A percentile compares a stretch with the other conserved stretches of the same genome.
These are phyloP conservation scores for Thaumetopoea pityocampa DNA, from an alignment of 1,140 invertebrate genomes.

Conservation along the genomic window DNA sequence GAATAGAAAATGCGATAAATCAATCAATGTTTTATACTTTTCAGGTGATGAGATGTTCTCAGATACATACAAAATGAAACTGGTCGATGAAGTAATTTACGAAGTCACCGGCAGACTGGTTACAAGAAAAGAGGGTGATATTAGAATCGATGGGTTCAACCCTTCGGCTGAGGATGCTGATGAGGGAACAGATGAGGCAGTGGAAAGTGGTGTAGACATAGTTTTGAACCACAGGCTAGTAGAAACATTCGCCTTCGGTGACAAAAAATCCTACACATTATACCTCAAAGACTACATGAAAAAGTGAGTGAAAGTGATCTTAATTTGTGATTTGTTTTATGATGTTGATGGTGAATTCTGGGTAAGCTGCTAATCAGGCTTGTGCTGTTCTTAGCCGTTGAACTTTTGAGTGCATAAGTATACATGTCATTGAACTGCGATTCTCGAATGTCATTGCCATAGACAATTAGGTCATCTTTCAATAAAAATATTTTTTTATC, in stretches of 20 bases:
- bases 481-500: too few relatives aligned
- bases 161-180: slow-evolving; percentile 94
- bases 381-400: too few relatives aligned
- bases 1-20: slow-evolving; percentile 6
- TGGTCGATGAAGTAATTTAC: slow-evolving; percentile 95
- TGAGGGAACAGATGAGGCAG: slow-evolving; percentile 86
- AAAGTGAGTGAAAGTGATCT: slow-evolving; percentile 80
- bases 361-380: background rate
- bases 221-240: slow-evolving; percentile 93
- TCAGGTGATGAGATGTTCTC: slow-evolving; percentile 98
- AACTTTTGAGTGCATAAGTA: too few relatives aligned
- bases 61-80: slow-evolving; percentile 96
- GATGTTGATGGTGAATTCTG: background rate
- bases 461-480: too few relatives aligned
- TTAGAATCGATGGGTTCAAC: slow-evolving; percentile 90
- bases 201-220: slow-evolving; percentile 92
- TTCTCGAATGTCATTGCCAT: too few relatives aligned
- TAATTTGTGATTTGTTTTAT: background rate
- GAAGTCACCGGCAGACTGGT: slow-evolving; percentile 95
- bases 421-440: too few relatives aligned
- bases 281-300: slow-evolving; percentile 99
- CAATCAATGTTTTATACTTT: slow-evolving; percentile 28
- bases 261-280: slow-evolving; percentile 92
- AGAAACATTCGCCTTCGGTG: slow-evolving; percentile 90
- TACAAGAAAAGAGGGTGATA: slow-evolving; percentile 85